Conservation (phyloP, 2,888 invertebrate species). For the Eupithecia abbreviata region DNA sequence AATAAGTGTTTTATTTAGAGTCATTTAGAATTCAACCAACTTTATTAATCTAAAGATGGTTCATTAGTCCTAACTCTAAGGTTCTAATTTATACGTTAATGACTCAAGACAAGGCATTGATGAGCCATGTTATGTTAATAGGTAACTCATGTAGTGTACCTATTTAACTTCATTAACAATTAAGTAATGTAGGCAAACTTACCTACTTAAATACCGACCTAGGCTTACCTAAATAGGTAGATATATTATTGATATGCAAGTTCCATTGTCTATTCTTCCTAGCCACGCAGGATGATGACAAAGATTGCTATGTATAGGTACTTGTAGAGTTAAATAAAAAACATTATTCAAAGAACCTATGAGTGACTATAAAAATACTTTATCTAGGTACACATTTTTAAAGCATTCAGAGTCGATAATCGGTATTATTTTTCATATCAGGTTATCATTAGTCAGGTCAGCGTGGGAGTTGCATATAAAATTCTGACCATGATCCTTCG, state of each 20-base stretch:
- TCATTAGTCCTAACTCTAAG: background rate
- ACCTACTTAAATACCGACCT: background rate
- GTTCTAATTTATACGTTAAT: background rate
- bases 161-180: background rate
- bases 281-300: background rate
- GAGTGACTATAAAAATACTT: background rate
- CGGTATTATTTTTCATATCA: background rate
- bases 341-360: background rate
- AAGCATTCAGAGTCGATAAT: background rate
- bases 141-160: background rate
- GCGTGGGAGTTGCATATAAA: conserved; percentile 27
- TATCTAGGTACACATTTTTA: too few relatives aligned
- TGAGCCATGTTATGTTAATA: background rate
- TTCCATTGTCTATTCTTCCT: background rate
- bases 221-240: background rate
- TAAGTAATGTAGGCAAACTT: background rate
- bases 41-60: background rate
- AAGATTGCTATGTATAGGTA: background rate
- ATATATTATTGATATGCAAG: background rate
- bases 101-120: background rate
- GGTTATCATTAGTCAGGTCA: background rate
- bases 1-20: background rate
- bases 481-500: conserved; percentile 31
- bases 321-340: background rate
- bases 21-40: background rate